These are phyloP conservation scores for Drosophila nikananu DNA, from an alignment of 1,140 invertebrate species.

Conservation along the genomic window DNA sequence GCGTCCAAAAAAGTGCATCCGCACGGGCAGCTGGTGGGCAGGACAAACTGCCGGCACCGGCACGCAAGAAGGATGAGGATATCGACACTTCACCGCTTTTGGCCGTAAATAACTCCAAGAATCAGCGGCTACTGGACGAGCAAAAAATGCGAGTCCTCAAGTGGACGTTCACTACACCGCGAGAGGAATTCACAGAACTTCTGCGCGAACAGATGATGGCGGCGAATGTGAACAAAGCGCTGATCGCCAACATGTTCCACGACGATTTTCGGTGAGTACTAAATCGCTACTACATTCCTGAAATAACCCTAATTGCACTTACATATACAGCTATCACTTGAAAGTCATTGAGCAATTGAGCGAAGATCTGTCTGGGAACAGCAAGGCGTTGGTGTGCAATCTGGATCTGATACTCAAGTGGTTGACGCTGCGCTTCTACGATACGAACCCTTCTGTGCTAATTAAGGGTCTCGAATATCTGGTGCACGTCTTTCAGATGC, in stretches of 20 bases:
- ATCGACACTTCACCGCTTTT: slow-evolving; percentile 92
- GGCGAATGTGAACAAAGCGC: slow-evolving; percentile 93
- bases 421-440: slow-evolving; percentile 98
- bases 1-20: slow-evolving; percentile 85
- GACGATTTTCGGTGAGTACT: slow-evolving; percentile 91
- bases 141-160: slow-evolving; percentile 96
- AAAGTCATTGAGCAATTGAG: slow-evolving; percentile 96
- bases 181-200: slow-evolving; percentile 97
- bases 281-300: not conserved
- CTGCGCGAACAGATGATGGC: slow-evolving; percentile 96
- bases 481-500: slow-evolving; percentile 91
- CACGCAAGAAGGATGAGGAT: slow-evolving; percentile 93
- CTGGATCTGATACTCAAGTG: slow-evolving; percentile 98
- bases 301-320: not conserved
- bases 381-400: slow-evolving; percentile 93
- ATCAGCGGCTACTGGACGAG: slow-evolving; percentile 96
- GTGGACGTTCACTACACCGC: slow-evolving; percentile 98
- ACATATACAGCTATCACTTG: slow-evolving; percentile 89
- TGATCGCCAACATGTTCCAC: slow-evolving; percentile 97
- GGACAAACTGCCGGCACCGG: slow-evolving; percentile 85
- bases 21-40: slow-evolving; percentile 85
- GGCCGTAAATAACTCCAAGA: slow-evolving; percentile 94
- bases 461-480: slow-evolving; percentile 97
- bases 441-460: slow-evolving; percentile 98
- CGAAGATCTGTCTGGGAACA: slow-evolving; percentile 92